Evolutionary conservation across 2,113 vertebrate species (phyloP).

Genomic region (Pygoscelis antarcticus): DNA sequence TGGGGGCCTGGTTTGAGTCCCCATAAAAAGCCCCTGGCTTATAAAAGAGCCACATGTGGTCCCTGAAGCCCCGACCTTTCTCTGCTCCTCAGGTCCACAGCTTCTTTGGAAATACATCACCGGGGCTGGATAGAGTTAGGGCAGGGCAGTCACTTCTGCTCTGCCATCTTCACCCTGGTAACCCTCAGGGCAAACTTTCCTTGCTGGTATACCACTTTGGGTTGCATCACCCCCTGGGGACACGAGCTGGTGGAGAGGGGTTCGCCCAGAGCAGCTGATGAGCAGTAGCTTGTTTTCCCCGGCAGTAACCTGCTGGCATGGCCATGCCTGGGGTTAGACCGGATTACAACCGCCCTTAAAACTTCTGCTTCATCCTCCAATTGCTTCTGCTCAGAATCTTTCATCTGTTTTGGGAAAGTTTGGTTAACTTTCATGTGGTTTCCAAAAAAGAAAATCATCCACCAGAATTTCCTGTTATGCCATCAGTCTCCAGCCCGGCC

Average conservation of each 20-base stretch:
- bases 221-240: neutral
- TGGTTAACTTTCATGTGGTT: conserved; percentile 69
- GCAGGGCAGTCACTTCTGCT: neutral
- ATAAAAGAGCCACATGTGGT: neutral
- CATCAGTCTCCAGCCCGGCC: conserved; percentile 24
- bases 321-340: neutral
- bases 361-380: neutral
- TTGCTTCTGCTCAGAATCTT: conserved; percentile 53
- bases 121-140: neutral
- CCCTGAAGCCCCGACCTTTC: neutral
- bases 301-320: neutral
- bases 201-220: neutral
- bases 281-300: conserved; percentile 27
- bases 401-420: conserved; percentile 65
- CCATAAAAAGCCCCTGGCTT: neutral
- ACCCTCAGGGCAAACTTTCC: neutral
- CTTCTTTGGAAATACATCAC: neutral
- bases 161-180: neutral
- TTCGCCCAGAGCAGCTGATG: neutral
- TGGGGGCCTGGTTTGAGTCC: neutral
- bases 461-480: conserved; percentile 71
- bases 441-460: conserved; percentile 60
- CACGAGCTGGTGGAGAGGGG: neutral
- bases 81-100: neutral
- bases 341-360: neutral